Conservation (phyloP, 1,140 invertebrate species). For the Himalopsyche phryganea region DNA sequence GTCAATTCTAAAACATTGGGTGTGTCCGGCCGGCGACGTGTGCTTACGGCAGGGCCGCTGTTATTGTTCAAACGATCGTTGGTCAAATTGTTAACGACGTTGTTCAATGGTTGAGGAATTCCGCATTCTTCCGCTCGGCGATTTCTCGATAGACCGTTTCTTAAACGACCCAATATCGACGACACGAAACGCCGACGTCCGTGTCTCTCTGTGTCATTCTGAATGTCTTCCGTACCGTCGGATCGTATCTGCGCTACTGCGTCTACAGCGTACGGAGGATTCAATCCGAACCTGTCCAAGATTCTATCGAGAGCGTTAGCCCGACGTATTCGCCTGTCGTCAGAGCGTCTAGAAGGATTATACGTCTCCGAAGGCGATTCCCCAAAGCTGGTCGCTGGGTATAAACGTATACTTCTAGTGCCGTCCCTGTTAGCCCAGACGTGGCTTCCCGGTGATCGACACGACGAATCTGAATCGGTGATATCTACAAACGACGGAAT, state of each 20-base stretch:
- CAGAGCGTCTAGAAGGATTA: background rate
- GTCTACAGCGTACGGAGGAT: slow-evolving; percentile 29
- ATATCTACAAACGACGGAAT: slow-evolving; percentile 11
- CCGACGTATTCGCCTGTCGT: slow-evolving; percentile 18
- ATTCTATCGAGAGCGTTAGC: slow-evolving; percentile 30
- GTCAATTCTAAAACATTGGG: slow-evolving; percentile 25
- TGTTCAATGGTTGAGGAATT: too few relatives aligned
- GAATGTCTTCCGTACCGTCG: slow-evolving; percentile 4
- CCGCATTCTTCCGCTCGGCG: background rate
- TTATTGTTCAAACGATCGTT: too few relatives aligned
- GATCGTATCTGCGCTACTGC: slow-evolving; percentile 4
- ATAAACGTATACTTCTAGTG: background rate
- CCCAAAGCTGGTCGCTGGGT: slow-evolving; percentile 8
- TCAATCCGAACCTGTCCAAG: slow-evolving; percentile 31
- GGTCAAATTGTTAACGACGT: too few relatives aligned
- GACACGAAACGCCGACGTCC: slow-evolving; percentile 15
- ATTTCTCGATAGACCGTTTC: slow-evolving; percentile 20
- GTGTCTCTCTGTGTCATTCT: slow-evolving; percentile 1
- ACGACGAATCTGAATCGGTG: slow-evolving; percentile 29
- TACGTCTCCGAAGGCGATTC: slow-evolving; percentile 3
- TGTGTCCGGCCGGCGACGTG: slow-evolving; percentile 24
- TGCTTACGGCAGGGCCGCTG: too few relatives aligned
- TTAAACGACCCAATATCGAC: slow-evolving; percentile 19
- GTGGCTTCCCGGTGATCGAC: slow-evolving; percentile 24
- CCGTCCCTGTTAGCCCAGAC: slow-evolving; percentile 1